These are phyloP conservation scores for Cnemophilus loriae DNA, from an alignment of 2,113 vertebrate genomes.

Conservation along the genomic window DNA sequence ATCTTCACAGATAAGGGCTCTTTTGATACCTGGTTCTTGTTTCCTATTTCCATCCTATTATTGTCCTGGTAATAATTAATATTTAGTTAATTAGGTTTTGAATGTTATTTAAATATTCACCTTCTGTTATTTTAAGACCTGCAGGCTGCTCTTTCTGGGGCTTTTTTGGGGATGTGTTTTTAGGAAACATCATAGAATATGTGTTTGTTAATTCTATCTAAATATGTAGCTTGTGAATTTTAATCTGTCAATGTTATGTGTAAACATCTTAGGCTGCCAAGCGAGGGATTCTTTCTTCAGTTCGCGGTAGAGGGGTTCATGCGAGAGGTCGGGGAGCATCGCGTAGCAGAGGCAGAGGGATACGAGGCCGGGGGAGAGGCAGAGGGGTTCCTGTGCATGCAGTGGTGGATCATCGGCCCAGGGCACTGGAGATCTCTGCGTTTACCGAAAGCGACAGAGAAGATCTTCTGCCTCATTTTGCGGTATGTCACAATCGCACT, in stretches of 20 bases:
- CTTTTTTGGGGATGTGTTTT: background rate
- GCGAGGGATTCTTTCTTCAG: slow-evolving; percentile 86
- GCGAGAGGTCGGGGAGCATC: slow-evolving; percentile 79
- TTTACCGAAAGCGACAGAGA: slow-evolving; percentile 86
- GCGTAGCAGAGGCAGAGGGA: slow-evolving; percentile 79
- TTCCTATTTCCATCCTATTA: background rate
- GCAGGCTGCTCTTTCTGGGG: background rate
- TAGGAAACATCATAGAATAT: background rate
- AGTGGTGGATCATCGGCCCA: slow-evolving; percentile 90
- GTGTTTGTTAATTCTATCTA: background rate
- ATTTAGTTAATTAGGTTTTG: background rate
- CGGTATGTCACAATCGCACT: slow-evolving; percentile 77
- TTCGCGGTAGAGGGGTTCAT: slow-evolving; percentile 83
- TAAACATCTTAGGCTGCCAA: slow-evolving; percentile 84
- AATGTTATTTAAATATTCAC: background rate
- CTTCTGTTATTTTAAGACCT: background rate
- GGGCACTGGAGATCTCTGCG: slow-evolving; percentile 87
- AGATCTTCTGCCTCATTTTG: slow-evolving; percentile 94
- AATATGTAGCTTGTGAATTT: background rate
- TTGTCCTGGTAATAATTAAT: background rate
- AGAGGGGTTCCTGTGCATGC: slow-evolving; percentile 81
- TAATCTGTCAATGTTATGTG: background rate
- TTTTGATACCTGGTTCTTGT: background rate
- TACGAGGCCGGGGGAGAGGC: slow-evolving; percentile 82
- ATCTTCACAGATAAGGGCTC: background rate